phyloP scores from a whole-genome alignment of 2,888 invertebrate species.

The Hypena proboscidalis region DNA sequence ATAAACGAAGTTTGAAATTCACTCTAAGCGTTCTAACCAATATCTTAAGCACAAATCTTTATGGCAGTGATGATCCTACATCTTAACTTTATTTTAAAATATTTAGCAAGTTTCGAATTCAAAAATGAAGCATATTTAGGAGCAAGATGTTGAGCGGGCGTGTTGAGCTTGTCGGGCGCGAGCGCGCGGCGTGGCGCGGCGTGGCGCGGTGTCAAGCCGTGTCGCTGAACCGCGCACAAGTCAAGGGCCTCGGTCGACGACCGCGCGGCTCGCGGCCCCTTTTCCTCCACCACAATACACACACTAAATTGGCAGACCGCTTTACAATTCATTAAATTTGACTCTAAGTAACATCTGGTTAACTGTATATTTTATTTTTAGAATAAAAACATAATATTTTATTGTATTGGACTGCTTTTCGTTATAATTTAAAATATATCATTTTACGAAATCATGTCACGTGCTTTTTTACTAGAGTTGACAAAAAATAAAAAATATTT shows the following conservation, averaged over 20 bases:
- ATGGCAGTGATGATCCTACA: no score
- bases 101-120: no score
- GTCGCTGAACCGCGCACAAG: conserved; percentile 80
- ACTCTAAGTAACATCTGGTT: conserved; percentile 40
- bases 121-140: no score
- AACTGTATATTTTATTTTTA: conserved; percentile 40
- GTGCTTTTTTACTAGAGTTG: no score
- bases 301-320: conserved; percentile 60
- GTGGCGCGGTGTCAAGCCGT: conserved; percentile 60
- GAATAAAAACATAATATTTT: conserved; percentile 7
- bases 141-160: not conserved
- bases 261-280: conserved; percentile 69
- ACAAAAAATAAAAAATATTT: no score
- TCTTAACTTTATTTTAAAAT: no score
- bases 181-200: conserved; percentile 37
- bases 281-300: conserved; percentile 69
- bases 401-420: no score
- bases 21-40: no score
- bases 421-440: no score
- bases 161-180: conserved; percentile 4
- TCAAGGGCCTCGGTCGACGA: conserved; percentile 84
- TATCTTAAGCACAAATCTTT: no score
- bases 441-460: no score
- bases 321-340: conserved; percentile 54
- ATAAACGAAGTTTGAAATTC: no score